A percentile compares a stretch with the other conserved stretches of the same genome.
Conservation (phyloP, 2,113 vertebrate genomes). For the Urocolius indicus region DNA sequence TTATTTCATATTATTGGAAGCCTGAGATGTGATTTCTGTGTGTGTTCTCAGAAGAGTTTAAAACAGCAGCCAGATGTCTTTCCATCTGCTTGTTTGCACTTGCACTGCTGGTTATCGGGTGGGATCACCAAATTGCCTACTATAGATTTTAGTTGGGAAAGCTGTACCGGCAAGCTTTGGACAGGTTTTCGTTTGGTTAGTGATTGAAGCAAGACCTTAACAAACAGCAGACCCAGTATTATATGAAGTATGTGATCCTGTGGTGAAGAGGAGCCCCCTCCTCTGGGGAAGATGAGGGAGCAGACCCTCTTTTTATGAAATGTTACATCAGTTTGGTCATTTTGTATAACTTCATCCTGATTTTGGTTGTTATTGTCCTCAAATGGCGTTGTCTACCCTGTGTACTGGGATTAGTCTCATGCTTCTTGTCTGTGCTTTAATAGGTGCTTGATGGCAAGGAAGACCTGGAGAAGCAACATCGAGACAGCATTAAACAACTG, state of each 20-base stretch:
- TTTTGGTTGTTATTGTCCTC: background rate
- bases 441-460: conserved; percentile 96
- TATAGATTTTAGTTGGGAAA: background rate
- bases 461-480: conserved; percentile 94
- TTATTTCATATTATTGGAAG: background rate
- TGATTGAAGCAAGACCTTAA: background rate
- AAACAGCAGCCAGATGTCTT: background rate
- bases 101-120: background rate
- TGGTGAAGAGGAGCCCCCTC: background rate
- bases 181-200: background rate
- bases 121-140: background rate
- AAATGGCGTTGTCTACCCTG: fast-evolving
- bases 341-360: background rate
- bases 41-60: background rate
- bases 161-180: background rate
- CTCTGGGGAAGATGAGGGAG: background rate
- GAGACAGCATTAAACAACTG: conserved; percentile 95
- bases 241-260: background rate
- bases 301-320: background rate
- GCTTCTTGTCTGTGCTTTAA: background rate
- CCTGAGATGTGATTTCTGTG: background rate
- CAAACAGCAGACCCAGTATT: background rate
- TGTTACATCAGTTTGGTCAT: fast-evolving
- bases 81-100: background rate
- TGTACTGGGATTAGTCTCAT: background rate